phyloP scores from a whole-genome alignment of 2,113 vertebrate genomes.

The Dicaeum eximium region DNA sequence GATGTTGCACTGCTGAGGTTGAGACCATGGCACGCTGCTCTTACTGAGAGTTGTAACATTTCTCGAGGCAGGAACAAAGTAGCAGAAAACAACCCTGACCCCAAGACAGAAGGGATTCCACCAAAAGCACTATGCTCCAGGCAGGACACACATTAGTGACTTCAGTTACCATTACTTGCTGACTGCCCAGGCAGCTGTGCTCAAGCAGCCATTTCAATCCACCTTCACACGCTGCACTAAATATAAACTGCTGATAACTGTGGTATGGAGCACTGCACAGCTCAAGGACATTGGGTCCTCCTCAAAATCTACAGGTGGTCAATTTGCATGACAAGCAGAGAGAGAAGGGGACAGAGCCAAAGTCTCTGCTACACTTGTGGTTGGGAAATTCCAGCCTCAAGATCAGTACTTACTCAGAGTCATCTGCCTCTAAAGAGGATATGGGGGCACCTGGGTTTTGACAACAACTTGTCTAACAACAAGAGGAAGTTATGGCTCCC shows the following conservation, averaged over 20 bases:
- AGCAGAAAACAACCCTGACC: background rate
- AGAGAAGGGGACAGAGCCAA: background rate
- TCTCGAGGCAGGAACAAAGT: background rate
- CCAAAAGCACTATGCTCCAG: background rate
- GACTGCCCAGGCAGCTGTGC: background rate
- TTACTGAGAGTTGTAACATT: background rate
- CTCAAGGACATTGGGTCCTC: background rate
- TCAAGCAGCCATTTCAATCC: background rate
- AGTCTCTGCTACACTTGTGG: background rate
- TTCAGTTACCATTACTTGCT: background rate
- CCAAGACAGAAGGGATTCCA: background rate
- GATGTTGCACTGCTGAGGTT: background rate
- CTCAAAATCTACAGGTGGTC: background rate
- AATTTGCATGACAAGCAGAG: background rate
- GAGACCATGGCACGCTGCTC: background rate
- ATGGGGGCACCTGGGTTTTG: background rate
- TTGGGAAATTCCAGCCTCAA: background rate
- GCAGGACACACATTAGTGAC: background rate
- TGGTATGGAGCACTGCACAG: background rate
- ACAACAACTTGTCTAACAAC: background rate
- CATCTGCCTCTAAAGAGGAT: background rate
- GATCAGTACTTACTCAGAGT: background rate
- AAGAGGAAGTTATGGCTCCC: background rate
- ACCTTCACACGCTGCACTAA: background rate
- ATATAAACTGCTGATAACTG: conserved; percentile 12